Percentiles rank a stretch among this genome's conserved stretches.
Evolutionary conservation across 2,888 invertebrate species (phyloP).

Genomic region (Amitus sp.): DNA sequence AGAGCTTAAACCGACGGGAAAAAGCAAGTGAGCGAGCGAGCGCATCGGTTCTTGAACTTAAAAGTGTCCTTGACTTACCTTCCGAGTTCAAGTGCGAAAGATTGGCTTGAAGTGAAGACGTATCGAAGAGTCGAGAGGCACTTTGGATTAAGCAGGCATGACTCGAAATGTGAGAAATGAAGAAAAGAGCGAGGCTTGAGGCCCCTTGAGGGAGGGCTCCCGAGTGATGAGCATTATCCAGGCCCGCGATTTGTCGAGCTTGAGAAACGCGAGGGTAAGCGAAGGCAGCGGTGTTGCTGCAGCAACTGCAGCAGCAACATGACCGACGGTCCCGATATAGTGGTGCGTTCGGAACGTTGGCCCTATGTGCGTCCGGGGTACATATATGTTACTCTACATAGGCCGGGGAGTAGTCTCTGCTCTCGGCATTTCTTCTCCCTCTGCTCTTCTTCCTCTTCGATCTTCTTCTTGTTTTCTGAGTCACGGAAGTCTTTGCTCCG

Average conservation of each 20-base stretch:
- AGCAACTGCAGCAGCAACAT: constrained; percentile 12
- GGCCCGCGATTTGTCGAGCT: background rate
- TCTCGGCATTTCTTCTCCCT: constrained; percentile 18
- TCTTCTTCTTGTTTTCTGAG: constrained; percentile 19
- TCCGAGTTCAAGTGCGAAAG: constrained; percentile 15
- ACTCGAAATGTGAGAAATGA: background rate
- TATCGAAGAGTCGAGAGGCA: background rate
- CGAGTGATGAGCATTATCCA: background rate
- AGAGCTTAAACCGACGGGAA: background rate
- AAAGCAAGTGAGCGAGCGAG: background rate
- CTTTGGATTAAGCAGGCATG: constrained; percentile 2
- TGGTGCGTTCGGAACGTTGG: constrained; percentile 6
- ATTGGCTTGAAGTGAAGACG: background rate
- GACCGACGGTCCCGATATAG: constrained; percentile 22
- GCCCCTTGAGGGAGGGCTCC: background rate
- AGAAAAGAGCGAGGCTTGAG: background rate
- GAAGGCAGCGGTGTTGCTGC: constrained; percentile 6
- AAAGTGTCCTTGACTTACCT: constrained; percentile 25
- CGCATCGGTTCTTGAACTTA: background rate
- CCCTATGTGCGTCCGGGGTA: constrained; percentile 7
- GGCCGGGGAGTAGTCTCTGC: background rate
- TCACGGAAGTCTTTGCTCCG: constrained; percentile 17
- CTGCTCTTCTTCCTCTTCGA: constrained; percentile 6
- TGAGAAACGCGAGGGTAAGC: constrained; percentile 5
- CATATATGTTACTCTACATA: constrained; percentile 16